Evolutionary conservation across 2,113 vertebrate genomes (phyloP), one percentile per base, ranked within the genome.

Genomic region (Onychostoma macrolepis): DNA sequence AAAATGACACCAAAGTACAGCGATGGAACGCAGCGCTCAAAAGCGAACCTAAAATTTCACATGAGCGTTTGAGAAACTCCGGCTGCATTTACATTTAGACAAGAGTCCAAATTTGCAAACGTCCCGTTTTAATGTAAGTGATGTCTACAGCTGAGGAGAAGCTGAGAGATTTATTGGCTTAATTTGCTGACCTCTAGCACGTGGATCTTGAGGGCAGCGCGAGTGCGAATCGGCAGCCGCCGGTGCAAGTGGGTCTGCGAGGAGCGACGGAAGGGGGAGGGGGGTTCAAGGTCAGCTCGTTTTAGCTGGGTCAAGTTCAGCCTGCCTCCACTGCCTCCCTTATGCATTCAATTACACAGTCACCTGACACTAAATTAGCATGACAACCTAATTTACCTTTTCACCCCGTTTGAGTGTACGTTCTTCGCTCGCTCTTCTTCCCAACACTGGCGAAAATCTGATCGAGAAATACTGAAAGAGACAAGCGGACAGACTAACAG

Each of bases 231-330:
- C 75, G 84, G 71, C 56, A 74, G 69, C 24, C 63, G 77, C 67
- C 15, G 86, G 33, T 72, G 85, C 72, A 78, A 77, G 77, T 30
- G 56, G 56, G 72, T 86, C 78, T 88, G 84, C 36, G 88, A 85
- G 67, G 86, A 88, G 65, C 30, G 86, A 88, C 83, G 78, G 83
- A 69, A 84, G 85, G 61, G 63, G 80, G 30, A 36, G 76, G 78
- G 82, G 86, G 90, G 93, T 92, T 91, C 94, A 95, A 95, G 94
- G 94, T 95, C 93, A 94, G 82, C 89, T 87, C 81, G 90, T 91
- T 94, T 93, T 93, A 95, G 93, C 93, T 91, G 91, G 94, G 94
- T 95, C 94, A 94, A 94, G 95, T 95, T 95, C 93, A 95, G 91
- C 90, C 89, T 90, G 87, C 78, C 93, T 89, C 71, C 72, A 72